Conservation (phyloP, 1,140 invertebrate species). For the Drosophila littoralis region DNA sequence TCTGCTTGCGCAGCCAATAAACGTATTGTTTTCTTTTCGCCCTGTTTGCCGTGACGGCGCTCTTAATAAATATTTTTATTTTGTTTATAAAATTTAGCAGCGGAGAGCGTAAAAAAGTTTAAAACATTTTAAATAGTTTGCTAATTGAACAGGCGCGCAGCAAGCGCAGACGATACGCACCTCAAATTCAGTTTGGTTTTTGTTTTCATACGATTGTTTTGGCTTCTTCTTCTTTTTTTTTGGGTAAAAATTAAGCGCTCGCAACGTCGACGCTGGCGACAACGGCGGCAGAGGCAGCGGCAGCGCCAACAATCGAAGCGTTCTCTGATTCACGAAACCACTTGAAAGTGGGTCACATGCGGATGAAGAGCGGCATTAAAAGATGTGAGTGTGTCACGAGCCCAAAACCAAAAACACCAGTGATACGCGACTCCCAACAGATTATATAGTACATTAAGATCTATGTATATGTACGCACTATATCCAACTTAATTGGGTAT, state of each 20-base stretch:
- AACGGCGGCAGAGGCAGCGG: slow-evolving; percentile 13
- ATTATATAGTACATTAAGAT: too few relatives aligned
- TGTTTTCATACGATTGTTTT: slow-evolving; percentile 3
- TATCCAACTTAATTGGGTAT: too few relatives aligned
- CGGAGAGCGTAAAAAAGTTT: slow-evolving; percentile 69
- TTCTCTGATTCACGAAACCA: slow-evolving; percentile 19
- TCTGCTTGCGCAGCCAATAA: background rate
- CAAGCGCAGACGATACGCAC: slow-evolving; percentile 10
- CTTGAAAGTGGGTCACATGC: slow-evolving; percentile 39
- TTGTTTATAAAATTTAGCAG: slow-evolving; percentile 72
- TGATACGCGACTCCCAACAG: too few relatives aligned
- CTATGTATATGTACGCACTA: too few relatives aligned
- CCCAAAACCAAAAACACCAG: background rate
- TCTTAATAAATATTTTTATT: slow-evolving; percentile 65
- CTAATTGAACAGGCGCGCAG: slow-evolving; percentile 78
- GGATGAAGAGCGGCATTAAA: background rate
- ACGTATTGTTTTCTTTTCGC: slow-evolving; percentile 23
- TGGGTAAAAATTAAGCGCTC: slow-evolving; percentile 42
- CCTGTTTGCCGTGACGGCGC: slow-evolving; percentile 3
- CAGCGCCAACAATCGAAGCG: slow-evolving; percentile 4
- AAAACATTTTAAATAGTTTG: slow-evolving; percentile 84
- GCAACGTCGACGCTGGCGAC: background rate
- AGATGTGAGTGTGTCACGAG: slow-evolving; percentile 3
- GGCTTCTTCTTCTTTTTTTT: slow-evolving; percentile 29
- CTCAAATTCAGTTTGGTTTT: slow-evolving; percentile 24